Evolutionary conservation across 1,140 invertebrate species (phyloP).

Genomic region (Saccostrea glomerata): DNA sequence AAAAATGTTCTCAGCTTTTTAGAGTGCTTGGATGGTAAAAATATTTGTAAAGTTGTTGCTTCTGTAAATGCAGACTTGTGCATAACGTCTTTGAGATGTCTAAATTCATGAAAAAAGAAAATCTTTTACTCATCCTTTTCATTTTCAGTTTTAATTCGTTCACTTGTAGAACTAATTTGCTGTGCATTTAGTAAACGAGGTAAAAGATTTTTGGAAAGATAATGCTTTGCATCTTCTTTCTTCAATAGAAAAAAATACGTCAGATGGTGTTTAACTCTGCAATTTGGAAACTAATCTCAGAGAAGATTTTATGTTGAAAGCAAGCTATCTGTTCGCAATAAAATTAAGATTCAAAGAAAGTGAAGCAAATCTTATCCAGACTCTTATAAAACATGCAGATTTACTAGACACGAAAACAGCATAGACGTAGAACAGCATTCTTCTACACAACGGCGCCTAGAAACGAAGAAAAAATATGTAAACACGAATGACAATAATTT

Average conservation of each 20-base stretch:
- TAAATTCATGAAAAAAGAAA: no score
- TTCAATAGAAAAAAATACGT: slow-evolving; percentile 19
- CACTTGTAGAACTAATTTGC: neutral
- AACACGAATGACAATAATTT: neutral
- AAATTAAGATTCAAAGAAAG: slow-evolving; percentile 22
- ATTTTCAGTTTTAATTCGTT: neutral
- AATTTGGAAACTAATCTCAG: slow-evolving; percentile 7
- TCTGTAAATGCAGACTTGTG: no score
- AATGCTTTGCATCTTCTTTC: neutral
- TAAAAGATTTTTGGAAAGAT: slow-evolving; percentile 10
- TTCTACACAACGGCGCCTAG: neutral
- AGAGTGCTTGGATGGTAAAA: no score
- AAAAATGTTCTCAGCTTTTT: no score
- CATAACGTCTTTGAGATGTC: no score
- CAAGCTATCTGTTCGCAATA: neutral
- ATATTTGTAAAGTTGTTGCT: no score
- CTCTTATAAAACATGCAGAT: neutral
- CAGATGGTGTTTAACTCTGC: neutral
- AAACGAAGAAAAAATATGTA: neutral
- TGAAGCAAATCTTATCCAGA: neutral
- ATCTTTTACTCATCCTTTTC: neutral
- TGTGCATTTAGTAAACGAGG: neutral
- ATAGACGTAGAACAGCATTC: neutral
- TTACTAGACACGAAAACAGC: neutral
- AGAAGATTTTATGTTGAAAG: neutral